A percentile compares a stretch with the other conserved stretches of the same genome.
Conservation (phyloP, 2,113 vertebrate species). For the Ictalurus punctatus region DNA sequence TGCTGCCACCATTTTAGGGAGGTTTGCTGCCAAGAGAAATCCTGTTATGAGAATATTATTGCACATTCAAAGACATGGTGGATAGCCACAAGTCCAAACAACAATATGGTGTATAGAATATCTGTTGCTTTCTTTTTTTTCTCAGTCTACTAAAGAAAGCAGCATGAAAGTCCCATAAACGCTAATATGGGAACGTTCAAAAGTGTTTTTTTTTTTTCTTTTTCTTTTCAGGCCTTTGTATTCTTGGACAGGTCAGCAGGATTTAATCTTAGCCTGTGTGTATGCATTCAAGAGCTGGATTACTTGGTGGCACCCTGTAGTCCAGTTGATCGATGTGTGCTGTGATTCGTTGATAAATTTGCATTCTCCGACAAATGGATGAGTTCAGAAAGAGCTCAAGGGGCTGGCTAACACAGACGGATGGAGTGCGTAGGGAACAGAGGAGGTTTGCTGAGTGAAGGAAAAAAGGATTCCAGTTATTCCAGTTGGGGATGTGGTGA, state of each 20-base stretch:
- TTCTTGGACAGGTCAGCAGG: conserved; percentile 39
- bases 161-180: background rate
- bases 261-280: conserved; percentile 57
- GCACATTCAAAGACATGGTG: conserved; percentile 15
- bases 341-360: conserved; percentile 70
- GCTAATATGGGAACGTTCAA: conserved; percentile 18
- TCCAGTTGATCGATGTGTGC: conserved; percentile 63
- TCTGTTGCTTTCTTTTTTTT: background rate
- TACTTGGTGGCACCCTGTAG: conserved; percentile 53
- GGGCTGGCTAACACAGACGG: conserved; percentile 66
- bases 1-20: conserved; percentile 44
- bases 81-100: conserved; percentile 9
- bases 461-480: conserved; percentile 51
- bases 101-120: background rate
- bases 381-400: conserved; percentile 66
- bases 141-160: conserved; percentile 5
- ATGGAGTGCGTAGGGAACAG: conserved; percentile 53
- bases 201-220: conserved; percentile 26
- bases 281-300: conserved; percentile 59
- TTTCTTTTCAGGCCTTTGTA: conserved; percentile 31
- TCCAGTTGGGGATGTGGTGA: conserved; percentile 54
- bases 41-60: conserved; percentile 12
- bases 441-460: conserved; percentile 55
- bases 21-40: conserved; percentile 43
- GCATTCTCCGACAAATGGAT: conserved; percentile 71